A percentile compares a stretch with the other conserved stretches of the same genome.
Conservation (phyloP, 2,113 vertebrate genomes). For the Melospiza melodia region DNA sequence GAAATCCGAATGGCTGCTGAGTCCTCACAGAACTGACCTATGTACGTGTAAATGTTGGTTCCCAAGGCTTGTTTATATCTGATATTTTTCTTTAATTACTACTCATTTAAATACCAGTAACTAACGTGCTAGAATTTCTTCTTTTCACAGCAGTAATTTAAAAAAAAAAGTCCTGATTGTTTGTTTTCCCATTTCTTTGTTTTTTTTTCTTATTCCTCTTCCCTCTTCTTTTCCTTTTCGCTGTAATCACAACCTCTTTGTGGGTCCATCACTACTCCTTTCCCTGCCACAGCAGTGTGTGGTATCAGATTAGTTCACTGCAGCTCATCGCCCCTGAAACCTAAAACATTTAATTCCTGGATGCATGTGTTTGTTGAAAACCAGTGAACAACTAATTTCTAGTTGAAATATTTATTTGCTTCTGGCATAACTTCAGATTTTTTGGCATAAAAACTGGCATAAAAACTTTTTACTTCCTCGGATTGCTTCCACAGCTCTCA, state of each 20-base stretch:
- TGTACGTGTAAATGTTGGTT: background rate
- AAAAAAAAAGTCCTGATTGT: fast-evolving
- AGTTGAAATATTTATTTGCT: background rate
- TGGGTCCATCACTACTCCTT: background rate
- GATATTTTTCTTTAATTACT: background rate
- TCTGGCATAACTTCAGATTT: background rate
- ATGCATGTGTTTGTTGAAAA: background rate
- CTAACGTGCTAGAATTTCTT: background rate
- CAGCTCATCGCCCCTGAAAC: background rate
- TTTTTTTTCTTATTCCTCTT: background rate
- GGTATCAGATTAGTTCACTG: background rate
- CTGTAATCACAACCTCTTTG: background rate
- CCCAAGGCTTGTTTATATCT: background rate
- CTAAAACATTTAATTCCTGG: background rate
- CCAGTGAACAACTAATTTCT: background rate
- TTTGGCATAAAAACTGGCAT: too few species aligned
- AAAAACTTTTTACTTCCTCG: background rate
- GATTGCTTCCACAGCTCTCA: background rate
- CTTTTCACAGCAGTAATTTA: background rate
- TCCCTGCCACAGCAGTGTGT: background rate
- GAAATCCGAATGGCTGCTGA: background rate
- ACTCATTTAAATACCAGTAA: background rate
- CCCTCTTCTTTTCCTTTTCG: fast-evolving
- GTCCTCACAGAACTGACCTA: background rate
- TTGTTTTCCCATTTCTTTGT: background rate